Percentiles rank a stretch among this genome's conserved stretches.
Evolutionary conservation across 30 jellyfish, hydroid and myxozoan species (phyloP).

Genomic region (Hydractinia echinata): DNA sequence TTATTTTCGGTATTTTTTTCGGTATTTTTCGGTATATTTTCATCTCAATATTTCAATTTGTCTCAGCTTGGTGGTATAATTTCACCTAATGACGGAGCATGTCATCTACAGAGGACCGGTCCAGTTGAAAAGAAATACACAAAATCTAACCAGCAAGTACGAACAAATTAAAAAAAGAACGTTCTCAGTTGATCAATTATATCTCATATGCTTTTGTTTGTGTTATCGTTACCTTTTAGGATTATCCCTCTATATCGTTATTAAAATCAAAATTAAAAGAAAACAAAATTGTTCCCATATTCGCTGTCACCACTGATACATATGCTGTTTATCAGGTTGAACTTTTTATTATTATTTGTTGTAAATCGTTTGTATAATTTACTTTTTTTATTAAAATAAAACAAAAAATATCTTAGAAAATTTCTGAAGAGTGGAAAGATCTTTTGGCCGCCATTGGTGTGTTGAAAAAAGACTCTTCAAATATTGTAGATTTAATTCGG

Average conservation of each 20-base stretch:
- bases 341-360: not conserved
- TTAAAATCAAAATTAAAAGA: constrained; percentile 62
- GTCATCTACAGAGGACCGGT: constrained; percentile 30
- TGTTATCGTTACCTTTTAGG: constrained; percentile 31
- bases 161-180: not conserved
- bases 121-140: not conserved
- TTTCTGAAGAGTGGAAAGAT: constrained; percentile 84
- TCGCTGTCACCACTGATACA: constrained; percentile 65
- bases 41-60: no score
- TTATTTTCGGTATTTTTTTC: no score
- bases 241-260: constrained; percentile 79
- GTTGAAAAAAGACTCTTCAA: constrained; percentile 61
- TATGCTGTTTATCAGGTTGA: constrained; percentile 56
- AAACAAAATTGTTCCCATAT: constrained; percentile 73
- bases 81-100: constrained; percentile 52
- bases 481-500: constrained; percentile 63
- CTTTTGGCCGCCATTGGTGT: constrained; percentile 77
- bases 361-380: not conserved
- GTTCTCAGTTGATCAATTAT: no score
- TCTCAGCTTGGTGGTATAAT: constrained; percentile 47
- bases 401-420: constrained; percentile 31
- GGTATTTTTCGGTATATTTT: no score
- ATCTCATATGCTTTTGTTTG: not conserved
- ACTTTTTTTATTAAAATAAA: not conserved
- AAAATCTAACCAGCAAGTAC: not conserved